These are phyloP conservation scores for Neodon shergylaensis DNA, from an alignment of 2,113 vertebrate species.

Conservation along the genomic window DNA sequence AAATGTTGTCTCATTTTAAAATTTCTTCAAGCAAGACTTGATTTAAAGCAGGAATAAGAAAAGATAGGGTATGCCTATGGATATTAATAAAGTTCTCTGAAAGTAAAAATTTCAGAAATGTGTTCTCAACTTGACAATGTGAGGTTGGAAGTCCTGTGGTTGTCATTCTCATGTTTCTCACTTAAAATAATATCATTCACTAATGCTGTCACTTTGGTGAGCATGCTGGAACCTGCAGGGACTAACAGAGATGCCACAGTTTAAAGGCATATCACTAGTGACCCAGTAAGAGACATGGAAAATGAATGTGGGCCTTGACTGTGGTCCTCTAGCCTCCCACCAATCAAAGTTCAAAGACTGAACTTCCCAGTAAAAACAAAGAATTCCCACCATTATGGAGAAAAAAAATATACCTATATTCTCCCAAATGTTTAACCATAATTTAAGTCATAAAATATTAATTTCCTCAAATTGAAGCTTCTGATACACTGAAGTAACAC, in stretches of 20 bases:
- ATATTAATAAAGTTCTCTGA: constrained; percentile 40
- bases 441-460: background rate
- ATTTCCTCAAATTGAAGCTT: background rate
- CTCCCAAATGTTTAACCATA: background rate
- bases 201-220: background rate
- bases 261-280: background rate
- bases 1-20: constrained; percentile 28
- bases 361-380: background rate
- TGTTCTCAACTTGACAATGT: background rate
- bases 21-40: background rate
- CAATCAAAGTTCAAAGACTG: background rate
- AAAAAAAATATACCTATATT: background rate
- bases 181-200: background rate
- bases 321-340: background rate
- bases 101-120: constrained; percentile 36
- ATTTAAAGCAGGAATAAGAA: constrained; percentile 48
- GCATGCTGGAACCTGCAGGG: background rate
- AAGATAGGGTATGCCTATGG: background rate
- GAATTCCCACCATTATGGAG: background rate
- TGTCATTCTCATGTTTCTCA: background rate
- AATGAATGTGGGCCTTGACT: background rate
- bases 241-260: background rate
- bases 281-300: background rate
- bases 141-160: background rate
- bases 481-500: background rate